phyloP scores from a whole-genome alignment of 2,797 vertebrate species.

The Enteromius viviparus region DNA sequence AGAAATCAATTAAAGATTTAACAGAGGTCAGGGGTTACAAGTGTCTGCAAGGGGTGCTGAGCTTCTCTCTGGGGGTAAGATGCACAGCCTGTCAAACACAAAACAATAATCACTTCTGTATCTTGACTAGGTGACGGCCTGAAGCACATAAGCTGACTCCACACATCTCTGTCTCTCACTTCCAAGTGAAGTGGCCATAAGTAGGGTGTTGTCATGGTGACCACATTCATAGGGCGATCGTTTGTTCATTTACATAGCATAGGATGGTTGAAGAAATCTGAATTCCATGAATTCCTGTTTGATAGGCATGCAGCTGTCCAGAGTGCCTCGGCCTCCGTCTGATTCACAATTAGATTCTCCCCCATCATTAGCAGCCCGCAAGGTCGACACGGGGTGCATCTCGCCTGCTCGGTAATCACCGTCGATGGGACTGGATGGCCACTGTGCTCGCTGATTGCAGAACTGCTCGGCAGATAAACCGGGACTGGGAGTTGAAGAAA shows the following conservation, averaged over 20 bases:
- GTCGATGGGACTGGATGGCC: slow-evolving; percentile 44
- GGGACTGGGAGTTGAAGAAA: slow-evolving; percentile 41
- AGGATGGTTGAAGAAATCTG: slow-evolving; percentile 15
- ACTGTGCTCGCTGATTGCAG: slow-evolving; percentile 52
- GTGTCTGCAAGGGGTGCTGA: neutral
- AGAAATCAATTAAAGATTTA: neutral
- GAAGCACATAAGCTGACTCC: slow-evolving; percentile 4
- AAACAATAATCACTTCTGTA: slow-evolving; percentile 12
- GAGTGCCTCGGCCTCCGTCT: slow-evolving; percentile 45
- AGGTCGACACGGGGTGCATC: slow-evolving; percentile 51
- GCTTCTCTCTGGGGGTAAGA: neutral
- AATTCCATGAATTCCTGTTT: slow-evolving; percentile 9
- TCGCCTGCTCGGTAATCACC: slow-evolving; percentile 50
- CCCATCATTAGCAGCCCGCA: slow-evolving; percentile 50
- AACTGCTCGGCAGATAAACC: slow-evolving; percentile 19
- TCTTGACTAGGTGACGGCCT: neutral
- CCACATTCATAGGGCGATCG: slow-evolving; percentile 7
- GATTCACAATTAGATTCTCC: slow-evolving; percentile 54
- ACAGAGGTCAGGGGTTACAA: slow-evolving; percentile 4
- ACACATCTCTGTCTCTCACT: slow-evolving; percentile 1
- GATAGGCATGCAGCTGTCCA: slow-evolving; percentile 34
- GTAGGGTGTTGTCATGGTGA: slow-evolving; percentile 33
- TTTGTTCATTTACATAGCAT: slow-evolving; percentile 38
- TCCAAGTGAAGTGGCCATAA: neutral
- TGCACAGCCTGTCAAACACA: neutral